Base-by-base conservation (phyloP, 2,797 vertebrate species). In the Gadopsis bispinosus region DNA sequence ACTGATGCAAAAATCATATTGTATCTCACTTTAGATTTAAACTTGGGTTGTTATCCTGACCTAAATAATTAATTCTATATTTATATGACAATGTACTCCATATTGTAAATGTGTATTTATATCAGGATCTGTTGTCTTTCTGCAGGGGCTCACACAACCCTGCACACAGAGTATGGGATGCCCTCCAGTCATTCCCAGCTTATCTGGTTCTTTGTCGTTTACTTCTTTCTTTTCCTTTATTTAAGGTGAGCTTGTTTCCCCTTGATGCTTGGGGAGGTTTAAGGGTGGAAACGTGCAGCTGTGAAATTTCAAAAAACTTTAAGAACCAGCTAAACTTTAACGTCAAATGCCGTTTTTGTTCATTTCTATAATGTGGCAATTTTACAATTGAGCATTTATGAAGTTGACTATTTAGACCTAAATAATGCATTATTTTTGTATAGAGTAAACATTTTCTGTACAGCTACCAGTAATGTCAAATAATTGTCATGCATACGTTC, bases 191-290 rank as follows among this genome's bases (percentile, higher is more conserved):
- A 99, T 88, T 96, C 98, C 84, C 98, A 99, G 85, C 97, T 99
- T 73, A 99, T 98, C 93, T 99, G 98, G 98, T 99, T 99, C 95
- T 99, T 99, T 95, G 97, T 98, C 77, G 94, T 98, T 93, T 99
- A 99, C 91, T 99, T 98, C 90, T 99, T 99, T 94, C 97, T 99
- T 85, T 99, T 99, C 92, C 96, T 99, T 89, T 99, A 99, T 96
- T 97, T 99, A 96, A 98, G 98, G 98, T 99, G 88, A 96, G 95
- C 61, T 75, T 48, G 3, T 48, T 56, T 77, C 20, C 60, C 50
- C 5, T 31, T 37, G 2, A 2, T 50, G n/a, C 67, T 41, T 17
- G 29, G 9, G 37, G 31, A 51, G n/a, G 10, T 60, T 60, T 54
- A 53, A 26, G 29, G 26, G 31, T 7, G 7, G 4, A 55, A 56